These are phyloP conservation scores for Maniola hyperantus DNA, from an alignment of 2,888 invertebrate genomes.

Conservation along the genomic window DNA sequence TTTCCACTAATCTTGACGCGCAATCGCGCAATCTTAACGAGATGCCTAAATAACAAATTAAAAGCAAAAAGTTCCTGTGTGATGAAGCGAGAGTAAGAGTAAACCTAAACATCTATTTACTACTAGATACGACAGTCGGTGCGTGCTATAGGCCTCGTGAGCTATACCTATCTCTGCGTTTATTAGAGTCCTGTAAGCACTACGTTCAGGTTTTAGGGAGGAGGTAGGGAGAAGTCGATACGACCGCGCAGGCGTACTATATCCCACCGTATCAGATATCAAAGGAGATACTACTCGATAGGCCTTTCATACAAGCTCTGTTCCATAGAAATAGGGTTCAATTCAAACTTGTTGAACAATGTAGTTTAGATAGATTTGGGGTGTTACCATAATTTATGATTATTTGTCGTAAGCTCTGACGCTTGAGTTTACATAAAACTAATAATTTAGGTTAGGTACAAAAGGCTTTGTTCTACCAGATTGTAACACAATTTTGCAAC, in stretches of 20 bases:
- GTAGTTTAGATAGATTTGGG: slow-evolving; percentile 25
- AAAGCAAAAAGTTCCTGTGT: not conserved
- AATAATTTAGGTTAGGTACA: not conserved
- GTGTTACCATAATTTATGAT: not conserved
- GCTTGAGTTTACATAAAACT: not conserved
- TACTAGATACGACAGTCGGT: slow-evolving; percentile 1
- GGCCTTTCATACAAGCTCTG: slow-evolving; percentile 26
- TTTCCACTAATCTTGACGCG: too few species aligned
- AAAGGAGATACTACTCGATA: slow-evolving; percentile 31
- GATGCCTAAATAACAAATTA: too few species aligned
- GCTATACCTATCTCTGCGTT: slow-evolving; percentile 33
- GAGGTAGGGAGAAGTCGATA: slow-evolving; percentile 60
- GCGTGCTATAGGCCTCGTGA: slow-evolving; percentile 24
- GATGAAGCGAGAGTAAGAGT: not conserved
- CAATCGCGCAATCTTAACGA: too few species aligned
- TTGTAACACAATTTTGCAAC: too few species aligned
- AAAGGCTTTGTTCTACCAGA: not conserved
- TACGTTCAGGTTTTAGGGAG: slow-evolving; percentile 56
- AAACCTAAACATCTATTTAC: not conserved
- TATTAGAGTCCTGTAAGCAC: slow-evolving; percentile 53
- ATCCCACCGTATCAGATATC: slow-evolving; percentile 27
- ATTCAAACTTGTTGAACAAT: slow-evolving; percentile 26
- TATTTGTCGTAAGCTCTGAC: not conserved
- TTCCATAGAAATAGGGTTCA: slow-evolving; percentile 33
- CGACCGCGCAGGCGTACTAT: slow-evolving; percentile 62